phyloP scores from a whole-genome alignment of 1,140 invertebrate species.

The Drosophila jambulina region DNA sequence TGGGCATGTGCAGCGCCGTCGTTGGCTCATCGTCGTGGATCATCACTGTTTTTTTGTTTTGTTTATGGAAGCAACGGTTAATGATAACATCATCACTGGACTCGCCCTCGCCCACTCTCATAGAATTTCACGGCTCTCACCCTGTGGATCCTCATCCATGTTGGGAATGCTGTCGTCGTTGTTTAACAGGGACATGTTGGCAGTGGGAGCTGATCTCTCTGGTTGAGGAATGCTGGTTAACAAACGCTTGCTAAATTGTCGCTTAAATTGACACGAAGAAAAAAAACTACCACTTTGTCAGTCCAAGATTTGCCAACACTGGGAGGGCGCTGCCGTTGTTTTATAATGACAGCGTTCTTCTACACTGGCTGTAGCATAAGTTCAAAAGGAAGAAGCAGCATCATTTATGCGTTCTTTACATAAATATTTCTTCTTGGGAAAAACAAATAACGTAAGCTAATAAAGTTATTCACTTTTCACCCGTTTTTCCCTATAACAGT shows the following conservation, averaged over 20 bases:
- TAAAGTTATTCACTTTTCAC: background rate
- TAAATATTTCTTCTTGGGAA: background rate
- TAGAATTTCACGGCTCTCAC: constrained; percentile 83
- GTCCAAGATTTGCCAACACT: constrained; percentile 31
- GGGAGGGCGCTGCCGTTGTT: constrained; percentile 2
- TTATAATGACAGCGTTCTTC: background rate
- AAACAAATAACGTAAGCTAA: background rate
- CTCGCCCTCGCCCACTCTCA: constrained; percentile 61
- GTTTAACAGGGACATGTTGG: constrained; percentile 83
- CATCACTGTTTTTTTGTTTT: constrained; percentile 87
- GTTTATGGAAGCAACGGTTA: constrained; percentile 6
- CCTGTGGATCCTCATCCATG: constrained; percentile 95
- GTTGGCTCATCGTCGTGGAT: constrained; percentile 91
- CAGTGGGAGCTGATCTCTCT: background rate
- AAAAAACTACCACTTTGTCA: constrained; percentile 67
- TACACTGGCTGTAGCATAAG: constrained; percentile 40
- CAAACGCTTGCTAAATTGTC: constrained; percentile 7
- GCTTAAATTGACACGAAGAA: constrained; percentile 48
- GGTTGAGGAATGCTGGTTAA: background rate
- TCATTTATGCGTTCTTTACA: background rate
- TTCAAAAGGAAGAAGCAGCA: constrained; percentile 40
- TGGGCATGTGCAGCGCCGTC: constrained; percentile 86
- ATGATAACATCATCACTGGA: constrained; percentile 35
- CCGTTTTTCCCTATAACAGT: background rate
- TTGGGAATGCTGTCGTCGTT: constrained; percentile 94